Evolutionary conservation across 2,113 vertebrate genomes (phyloP), one percentile per base, ranked within the genome.

Genomic region (Corydoras sp.): DNA sequence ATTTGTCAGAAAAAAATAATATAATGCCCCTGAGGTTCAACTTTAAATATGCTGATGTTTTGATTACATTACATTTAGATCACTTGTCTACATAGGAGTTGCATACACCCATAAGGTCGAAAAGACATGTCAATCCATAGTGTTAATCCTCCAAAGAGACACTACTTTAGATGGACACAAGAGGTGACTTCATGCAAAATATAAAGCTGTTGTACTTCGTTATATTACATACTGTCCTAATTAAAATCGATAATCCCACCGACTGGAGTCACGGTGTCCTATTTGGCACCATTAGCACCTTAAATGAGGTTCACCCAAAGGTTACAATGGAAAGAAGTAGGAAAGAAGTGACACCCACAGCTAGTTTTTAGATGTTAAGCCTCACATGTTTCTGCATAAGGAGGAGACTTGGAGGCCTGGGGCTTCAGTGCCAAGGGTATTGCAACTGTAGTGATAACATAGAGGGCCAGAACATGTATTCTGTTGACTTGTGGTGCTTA

Each of bases 371-470:
- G 71, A 66, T 51, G 63, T 69, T 50, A 71, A n/a, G 63, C 65
- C 68, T 15, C 35, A 18, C 70, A 73, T 56, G 59, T 72, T 62
- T 81, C 72, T 72, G 10, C 71, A 62, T 73, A 79, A 60, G 74
- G 76, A 69, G 35, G 71, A 63, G 70, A 54, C 70, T 58, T 18
- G 67, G 55, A 58, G 48, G 58, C 58, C 68, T 69, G 56, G 32
- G 66, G 62, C 48, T 55, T 71, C 5, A 71, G 58, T 72, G 69
- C 79, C 77, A 55, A 69, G 83, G 83, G 85, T 80, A 84, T 86
- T 74, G 71, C 87, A 85, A 88, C 87, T 66, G 76, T 69, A 77
- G 54, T 35, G 62, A 72, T 85, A 84, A 85, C 73, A 72, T 82
- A 83, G 77, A 81, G 75, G 76, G 74, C 72, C 48, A 53, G 55